phyloP scores from a whole-genome alignment of 1,140 invertebrate genomes.

The Elysia chlorotica region DNA sequence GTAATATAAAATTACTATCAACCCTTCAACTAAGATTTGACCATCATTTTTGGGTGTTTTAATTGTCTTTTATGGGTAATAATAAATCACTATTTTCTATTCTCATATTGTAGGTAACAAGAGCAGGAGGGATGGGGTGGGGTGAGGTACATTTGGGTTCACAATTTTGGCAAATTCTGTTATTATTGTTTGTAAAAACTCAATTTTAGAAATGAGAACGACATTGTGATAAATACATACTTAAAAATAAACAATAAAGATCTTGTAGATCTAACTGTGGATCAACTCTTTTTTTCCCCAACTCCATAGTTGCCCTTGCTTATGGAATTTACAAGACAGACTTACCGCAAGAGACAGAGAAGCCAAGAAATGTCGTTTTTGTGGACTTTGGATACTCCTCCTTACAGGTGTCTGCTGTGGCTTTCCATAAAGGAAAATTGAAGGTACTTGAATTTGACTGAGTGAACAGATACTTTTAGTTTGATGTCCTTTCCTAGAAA shows the following conservation, averaged over 20 bases:
- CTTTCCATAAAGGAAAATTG: constrained; percentile 95
- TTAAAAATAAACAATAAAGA: neutral
- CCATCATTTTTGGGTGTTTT: too few species aligned
- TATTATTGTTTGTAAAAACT: neutral
- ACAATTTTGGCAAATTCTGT: neutral
- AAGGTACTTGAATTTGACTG: too few species aligned
- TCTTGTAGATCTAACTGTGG: neutral
- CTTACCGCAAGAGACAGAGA: constrained; percentile 82
- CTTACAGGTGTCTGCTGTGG: constrained; percentile 60
- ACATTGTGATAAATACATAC: neutral
- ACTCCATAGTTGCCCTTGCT: constrained; percentile 77
- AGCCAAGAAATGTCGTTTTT: constrained; percentile 68
- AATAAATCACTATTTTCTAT: too few species aligned
- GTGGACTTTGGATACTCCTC: constrained; percentile 60
- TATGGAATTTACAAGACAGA: constrained; percentile 99
- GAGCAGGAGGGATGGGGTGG: too few species aligned
- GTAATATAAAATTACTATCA: too few species aligned
- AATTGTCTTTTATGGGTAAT: too few species aligned
- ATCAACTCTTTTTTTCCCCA: neutral
- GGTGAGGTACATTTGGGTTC: too few species aligned
- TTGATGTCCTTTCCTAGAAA: too few species aligned
- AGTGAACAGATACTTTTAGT: too few species aligned
- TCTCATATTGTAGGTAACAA: too few species aligned
- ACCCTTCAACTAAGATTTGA: too few species aligned
- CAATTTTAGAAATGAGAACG: neutral